A percentile compares a stretch with the other conserved stretches of the same genome.
These are phyloP conservation scores for Sphyrna mokarran DNA, from an alignment of 2,113 vertebrate species.

Conservation along the genomic window DNA sequence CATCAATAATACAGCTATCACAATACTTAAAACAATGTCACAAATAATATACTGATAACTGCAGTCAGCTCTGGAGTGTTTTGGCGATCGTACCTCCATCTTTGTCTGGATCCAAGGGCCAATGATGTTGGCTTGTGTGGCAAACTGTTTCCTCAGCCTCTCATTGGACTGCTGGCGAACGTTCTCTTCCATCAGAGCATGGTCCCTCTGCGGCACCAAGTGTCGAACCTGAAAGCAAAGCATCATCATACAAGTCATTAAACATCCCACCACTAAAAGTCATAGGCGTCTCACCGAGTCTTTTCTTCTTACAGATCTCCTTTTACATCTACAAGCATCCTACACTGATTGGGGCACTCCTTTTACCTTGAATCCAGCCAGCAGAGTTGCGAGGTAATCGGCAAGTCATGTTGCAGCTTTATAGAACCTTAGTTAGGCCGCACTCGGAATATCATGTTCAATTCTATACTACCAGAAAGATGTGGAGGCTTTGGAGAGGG, in stretches of 20 bases:
- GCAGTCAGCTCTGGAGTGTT: not conserved
- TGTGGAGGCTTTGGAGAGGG: no score
- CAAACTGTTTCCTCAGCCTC: slow-evolving; percentile 89
- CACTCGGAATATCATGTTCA: no score
- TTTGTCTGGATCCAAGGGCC: slow-evolving; percentile 98
- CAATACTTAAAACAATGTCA: not conserved
- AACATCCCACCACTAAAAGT: not conserved
- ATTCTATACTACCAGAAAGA: no score
- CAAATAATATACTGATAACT: no score
- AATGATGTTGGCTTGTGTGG: slow-evolving; percentile 88
- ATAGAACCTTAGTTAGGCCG: no score
- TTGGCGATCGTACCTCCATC: slow-evolving; percentile 75
- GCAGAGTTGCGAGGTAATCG: not conserved
- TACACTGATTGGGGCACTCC: not conserved
- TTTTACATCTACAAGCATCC: not conserved
- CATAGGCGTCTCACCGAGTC: not conserved
- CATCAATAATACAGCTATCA: not conserved
- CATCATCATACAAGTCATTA: not conserved
- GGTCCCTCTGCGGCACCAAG: slow-evolving; percentile 88
- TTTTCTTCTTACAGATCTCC: not conserved
- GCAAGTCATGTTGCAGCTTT: not conserved
- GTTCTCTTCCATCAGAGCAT: slow-evolving; percentile 89
- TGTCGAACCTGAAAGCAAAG: slow-evolving; percentile 70
- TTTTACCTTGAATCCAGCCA: not conserved
- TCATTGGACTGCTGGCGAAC: slow-evolving; percentile 94